phyloP scores from a whole-genome alignment of 2,797 vertebrate species.

The Coregonus sp. region DNA sequence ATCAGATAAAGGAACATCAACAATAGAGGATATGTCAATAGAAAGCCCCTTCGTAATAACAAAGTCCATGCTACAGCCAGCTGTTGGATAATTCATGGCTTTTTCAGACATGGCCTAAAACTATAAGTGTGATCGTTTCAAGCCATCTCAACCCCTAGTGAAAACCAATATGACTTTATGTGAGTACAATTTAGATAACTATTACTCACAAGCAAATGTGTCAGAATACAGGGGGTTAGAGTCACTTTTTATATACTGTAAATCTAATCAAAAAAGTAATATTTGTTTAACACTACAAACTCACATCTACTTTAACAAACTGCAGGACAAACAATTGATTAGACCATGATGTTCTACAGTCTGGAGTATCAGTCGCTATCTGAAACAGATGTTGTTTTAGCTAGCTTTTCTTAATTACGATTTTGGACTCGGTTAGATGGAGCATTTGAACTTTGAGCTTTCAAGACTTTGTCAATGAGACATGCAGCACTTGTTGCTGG shows the following conservation, averaged over 20 bases:
- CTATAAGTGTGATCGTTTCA: neutral
- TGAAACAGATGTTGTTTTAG: conserved; percentile 33
- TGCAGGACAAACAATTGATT: neutral
- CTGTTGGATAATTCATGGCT: neutral
- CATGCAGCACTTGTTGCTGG: neutral
- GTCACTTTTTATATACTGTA: neutral
- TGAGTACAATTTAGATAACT: neutral
- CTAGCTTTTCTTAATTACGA: conserved; percentile 31
- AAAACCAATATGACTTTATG: neutral
- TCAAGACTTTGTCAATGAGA: conserved; percentile 1
- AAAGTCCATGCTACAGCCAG: neutral
- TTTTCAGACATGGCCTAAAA: neutral
- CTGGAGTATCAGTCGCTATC: neutral
- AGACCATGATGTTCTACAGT: conserved; percentile 11
- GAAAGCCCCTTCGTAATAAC: too few relatives aligned
- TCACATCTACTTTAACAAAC: neutral
- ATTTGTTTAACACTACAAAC: neutral
- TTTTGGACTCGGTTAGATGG: conserved; percentile 28
- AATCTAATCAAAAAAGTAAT: neutral
- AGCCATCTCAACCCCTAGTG: neutral
- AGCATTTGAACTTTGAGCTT: conserved; percentile 35
- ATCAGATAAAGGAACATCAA: too few relatives aligned
- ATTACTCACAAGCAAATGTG: neutral
- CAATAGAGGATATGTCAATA: too few relatives aligned
- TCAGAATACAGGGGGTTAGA: neutral